Evolutionary conservation across 2,113 vertebrate genomes (phyloP), one percentile per base, ranked within the genome.

Genomic region (Peromyscus leucopus): DNA sequence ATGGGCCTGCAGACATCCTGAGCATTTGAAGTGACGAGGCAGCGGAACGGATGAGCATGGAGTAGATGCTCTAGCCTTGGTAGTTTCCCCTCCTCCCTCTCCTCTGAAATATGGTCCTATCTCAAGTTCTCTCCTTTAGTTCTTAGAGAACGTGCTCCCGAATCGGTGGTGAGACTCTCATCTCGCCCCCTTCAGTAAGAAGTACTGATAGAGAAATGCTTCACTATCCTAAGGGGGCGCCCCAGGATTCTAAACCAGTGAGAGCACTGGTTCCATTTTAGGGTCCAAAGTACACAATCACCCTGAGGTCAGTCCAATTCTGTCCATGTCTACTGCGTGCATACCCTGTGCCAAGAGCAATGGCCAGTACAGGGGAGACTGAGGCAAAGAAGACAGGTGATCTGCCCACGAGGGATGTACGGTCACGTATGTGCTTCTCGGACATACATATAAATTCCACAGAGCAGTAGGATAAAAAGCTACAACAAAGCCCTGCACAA

Each of bases 241-340:
- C 51, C 61, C 16, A 46, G 71, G 36, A 75, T 42, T 91, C 93
- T 83, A 95, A 95, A 59, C 48, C 33, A 63, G 74, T 74, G 87
- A 78, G 79, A 92, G 63, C 69, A 57, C 22, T 51, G 39, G 10
- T 84, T 94, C 12, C 31, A 22, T 80, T 82, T 93, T 88, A 72
- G n/a, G 55, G 67, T 61, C 42, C 83, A 65, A 80, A 72, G 8
- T 61, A 24, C 7, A 28, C 39, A 87, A 16, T 2, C 76, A 79
- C 59, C 71, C 46, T 39, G 51, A 65, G 5, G 31, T 42, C 39
- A 55, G 0, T 80, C 91, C 71, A 59, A 39, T 88, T 57, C 67
- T 12, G 71, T 61, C 4, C 10, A 51, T 57, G 24, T 36, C 65
- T n/a, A 24, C 28, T 46, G 46, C 76, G 42, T 0, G 0, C 16